A percentile compares a stretch with the other conserved stretches of the same genome.
phyloP scores from a whole-genome alignment of 30 jellyfish, hydroid and myxozoan genomes.

The Hydractinia echinata region DNA sequence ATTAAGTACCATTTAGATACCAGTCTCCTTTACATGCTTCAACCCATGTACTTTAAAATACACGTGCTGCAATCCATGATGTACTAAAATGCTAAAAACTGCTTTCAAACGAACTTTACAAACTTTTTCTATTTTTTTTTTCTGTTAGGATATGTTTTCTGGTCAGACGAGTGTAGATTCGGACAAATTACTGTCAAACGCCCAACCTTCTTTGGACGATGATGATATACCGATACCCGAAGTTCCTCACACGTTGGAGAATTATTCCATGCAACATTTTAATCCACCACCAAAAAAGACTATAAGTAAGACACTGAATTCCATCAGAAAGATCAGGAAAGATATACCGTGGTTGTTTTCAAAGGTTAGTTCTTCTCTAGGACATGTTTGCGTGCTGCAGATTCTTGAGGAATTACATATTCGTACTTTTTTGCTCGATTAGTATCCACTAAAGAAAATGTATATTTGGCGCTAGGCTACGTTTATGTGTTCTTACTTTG shows the following conservation, averaged over 20 bases:
- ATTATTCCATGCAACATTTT: constrained; percentile 59
- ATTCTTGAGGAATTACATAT: background rate
- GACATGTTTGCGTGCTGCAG: background rate
- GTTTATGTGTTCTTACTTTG: no score
- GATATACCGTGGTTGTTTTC: constrained; percentile 80
- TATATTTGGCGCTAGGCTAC: no score
- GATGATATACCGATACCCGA: constrained; percentile 89
- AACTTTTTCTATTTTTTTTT: background rate
- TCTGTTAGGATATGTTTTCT: constrained; percentile 67
- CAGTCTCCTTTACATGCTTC: no score
- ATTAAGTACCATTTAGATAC: no score
- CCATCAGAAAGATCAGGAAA: constrained; percentile 45
- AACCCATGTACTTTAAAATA: no score
- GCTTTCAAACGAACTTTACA: no score
- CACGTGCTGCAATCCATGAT: background rate
- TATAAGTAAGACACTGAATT: constrained; percentile 68
- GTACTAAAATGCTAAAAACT: no score
- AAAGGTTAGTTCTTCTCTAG: constrained; percentile 31
- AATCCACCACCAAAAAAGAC: constrained; percentile 76
- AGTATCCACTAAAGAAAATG: no score
- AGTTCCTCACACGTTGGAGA: constrained; percentile 76
- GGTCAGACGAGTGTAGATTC: constrained; percentile 58
- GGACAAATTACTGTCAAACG: constrained; percentile 48
- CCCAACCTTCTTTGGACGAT: constrained; percentile 57
- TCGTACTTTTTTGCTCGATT: background rate